These are phyloP conservation scores for Tipula unca DNA, from an alignment of 2,888 invertebrate genomes.

Conservation along the genomic window DNA sequence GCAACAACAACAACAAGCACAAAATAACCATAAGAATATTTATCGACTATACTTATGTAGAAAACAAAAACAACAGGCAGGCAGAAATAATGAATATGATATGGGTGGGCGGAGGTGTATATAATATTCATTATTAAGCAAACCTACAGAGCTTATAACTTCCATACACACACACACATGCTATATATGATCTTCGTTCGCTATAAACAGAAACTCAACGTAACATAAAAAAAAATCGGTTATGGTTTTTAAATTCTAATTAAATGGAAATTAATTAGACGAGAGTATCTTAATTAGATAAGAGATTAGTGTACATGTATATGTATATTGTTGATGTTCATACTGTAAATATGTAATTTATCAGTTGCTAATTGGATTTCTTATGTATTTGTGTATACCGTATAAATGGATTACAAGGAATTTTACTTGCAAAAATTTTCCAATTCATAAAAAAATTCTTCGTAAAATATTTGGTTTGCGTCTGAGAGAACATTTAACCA, in stretches of 20 bases:
- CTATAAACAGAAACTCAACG: background rate
- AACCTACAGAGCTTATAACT: background rate
- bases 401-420: background rate
- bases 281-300: background rate
- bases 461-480: background rate
- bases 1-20: too few species aligned
- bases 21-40: too few species aligned
- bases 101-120: conserved; percentile 14
- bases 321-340: background rate
- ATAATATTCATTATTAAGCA: background rate
- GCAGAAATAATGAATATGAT: background rate
- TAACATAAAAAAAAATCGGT: background rate
- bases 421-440: background rate
- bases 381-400: background rate
- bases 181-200: background rate
- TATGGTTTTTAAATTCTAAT: background rate
- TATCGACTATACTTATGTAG: background rate
- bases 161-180: background rate
- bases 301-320: background rate
- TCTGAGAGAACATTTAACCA: background rate
- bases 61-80: background rate
- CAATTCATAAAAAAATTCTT: background rate
- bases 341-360: background rate
- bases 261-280: background rate
- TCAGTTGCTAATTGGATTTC: background rate